A percentile compares a stretch with the other conserved stretches of the same genome.
These are phyloP conservation scores for Oplegnathus fasciatus DNA, from an alignment of 2,113 vertebrate genomes.

Conservation along the genomic window DNA sequence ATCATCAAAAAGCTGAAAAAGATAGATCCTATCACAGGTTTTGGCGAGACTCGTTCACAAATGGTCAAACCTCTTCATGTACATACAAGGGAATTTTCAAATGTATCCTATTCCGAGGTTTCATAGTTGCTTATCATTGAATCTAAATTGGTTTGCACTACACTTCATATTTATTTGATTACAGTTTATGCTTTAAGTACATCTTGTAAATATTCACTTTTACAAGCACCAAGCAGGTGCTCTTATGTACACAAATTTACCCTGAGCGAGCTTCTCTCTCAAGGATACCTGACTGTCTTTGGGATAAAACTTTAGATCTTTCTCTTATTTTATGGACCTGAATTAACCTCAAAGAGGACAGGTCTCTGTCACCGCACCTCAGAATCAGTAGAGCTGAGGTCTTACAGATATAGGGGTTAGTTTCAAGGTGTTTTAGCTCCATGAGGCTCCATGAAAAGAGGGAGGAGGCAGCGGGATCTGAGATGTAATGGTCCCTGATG, in stretches of 20 bases:
- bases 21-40: slow-evolving; percentile 28
- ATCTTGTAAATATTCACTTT: not conserved
- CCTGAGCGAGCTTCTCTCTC: not conserved
- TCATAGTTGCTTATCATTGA: not conserved
- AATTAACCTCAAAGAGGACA: not conserved
- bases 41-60: slow-evolving; percentile 29
- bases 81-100: not conserved
- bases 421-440: slow-evolving; percentile 42
- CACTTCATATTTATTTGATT: not conserved
- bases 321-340: not conserved
- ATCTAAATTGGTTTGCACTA: not conserved
- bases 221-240: not conserved
- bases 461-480: slow-evolving; percentile 22
- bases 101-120: not conserved
- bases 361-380: slow-evolving; percentile 36
- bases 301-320: not conserved
- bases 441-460: slow-evolving; percentile 26
- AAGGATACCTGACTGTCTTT: not conserved
- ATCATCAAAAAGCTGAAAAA: slow-evolving; percentile 45
- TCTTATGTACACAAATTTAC: not conserved
- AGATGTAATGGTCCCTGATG: slow-evolving; percentile 50
- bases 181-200: not conserved
- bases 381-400: slow-evolving; percentile 6
- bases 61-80: not conserved
- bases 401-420: slow-evolving; percentile 25